Conservation (phyloP, 2,113 vertebrate species). For the Corythornis vintsioides region DNA sequence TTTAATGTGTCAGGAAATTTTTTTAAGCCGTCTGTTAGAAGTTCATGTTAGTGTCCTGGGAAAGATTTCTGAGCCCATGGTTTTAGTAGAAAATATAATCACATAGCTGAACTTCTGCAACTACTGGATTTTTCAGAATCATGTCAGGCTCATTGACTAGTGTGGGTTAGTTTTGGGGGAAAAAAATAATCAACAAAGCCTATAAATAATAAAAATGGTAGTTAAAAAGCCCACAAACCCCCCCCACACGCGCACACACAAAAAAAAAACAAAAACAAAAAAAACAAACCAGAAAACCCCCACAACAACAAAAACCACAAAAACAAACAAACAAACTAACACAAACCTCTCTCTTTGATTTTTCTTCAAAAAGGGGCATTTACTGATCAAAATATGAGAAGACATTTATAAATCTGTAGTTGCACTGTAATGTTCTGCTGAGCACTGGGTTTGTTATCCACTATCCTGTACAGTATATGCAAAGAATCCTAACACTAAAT, state of each 20-base stretch:
- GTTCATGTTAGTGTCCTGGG: neutral
- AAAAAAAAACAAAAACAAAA: no score
- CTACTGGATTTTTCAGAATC: neutral
- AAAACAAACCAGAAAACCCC: neutral
- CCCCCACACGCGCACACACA: no score
- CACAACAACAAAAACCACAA: neutral
- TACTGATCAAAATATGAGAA: neutral
- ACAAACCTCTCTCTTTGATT: neutral
- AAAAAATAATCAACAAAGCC: neutral
- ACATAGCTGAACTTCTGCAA: neutral
- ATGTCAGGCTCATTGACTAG: neutral
- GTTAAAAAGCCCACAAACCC: neutral
- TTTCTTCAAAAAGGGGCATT: neutral
- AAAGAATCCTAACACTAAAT: neutral
- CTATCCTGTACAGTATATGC: neutral
- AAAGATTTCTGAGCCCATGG: neutral
- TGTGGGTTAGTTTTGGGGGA: neutral
- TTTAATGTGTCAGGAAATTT: constrained; percentile 22
- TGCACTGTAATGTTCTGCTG: neutral
- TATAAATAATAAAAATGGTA: neutral
- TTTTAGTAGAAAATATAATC: constrained; percentile 13
- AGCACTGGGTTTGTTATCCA: neutral
- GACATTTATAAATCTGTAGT: neutral
- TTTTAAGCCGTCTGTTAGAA: constrained; percentile 21
- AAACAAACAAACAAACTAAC: no score